Conservation (phyloP, 1,140 invertebrate species). For the Leptestheria dahalacensis region DNA sequence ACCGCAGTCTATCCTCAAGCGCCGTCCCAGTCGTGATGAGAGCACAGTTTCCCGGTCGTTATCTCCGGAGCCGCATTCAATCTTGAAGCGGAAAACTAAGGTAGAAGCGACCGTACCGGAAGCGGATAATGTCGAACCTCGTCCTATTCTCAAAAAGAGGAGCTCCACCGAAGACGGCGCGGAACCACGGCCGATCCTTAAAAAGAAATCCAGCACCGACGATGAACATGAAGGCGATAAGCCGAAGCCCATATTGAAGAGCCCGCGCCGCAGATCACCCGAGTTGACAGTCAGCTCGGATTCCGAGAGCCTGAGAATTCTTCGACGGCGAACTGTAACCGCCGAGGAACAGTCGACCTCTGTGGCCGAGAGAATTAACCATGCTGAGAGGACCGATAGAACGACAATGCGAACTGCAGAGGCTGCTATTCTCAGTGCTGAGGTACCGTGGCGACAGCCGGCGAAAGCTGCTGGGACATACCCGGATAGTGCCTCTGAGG, state of each 20-base stretch:
- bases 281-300: constrained; percentile 19
- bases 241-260: constrained; percentile 64
- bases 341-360: not conserved
- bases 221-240: constrained; percentile 54
- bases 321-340: not conserved
- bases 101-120: constrained; percentile 37
- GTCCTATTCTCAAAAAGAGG: constrained; percentile 66
- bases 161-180: constrained; percentile 34
- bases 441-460: not conserved
- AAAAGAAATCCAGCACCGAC: constrained; percentile 66
- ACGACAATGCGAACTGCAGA: too few relatives aligned
- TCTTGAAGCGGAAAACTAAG: constrained; percentile 39
- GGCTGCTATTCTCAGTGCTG: not conserved
- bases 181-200: constrained; percentile 54
- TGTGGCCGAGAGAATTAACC: not conserved
- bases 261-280: constrained; percentile 31
- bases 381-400: constrained; percentile 4
- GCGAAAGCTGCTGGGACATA: not conserved
- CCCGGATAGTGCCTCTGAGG: not conserved
- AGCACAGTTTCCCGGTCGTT: constrained; percentile 37
- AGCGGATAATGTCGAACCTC: constrained; percentile 38
- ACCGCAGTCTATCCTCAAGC: constrained; percentile 61
- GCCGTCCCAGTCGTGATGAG: constrained; percentile 59
- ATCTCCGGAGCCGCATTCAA: constrained; percentile 33
- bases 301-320: constrained; percentile 5